These are phyloP conservation scores for Crypturellus tataupa DNA, from an alignment of 2,797 vertebrate species.

Conservation along the genomic window DNA sequence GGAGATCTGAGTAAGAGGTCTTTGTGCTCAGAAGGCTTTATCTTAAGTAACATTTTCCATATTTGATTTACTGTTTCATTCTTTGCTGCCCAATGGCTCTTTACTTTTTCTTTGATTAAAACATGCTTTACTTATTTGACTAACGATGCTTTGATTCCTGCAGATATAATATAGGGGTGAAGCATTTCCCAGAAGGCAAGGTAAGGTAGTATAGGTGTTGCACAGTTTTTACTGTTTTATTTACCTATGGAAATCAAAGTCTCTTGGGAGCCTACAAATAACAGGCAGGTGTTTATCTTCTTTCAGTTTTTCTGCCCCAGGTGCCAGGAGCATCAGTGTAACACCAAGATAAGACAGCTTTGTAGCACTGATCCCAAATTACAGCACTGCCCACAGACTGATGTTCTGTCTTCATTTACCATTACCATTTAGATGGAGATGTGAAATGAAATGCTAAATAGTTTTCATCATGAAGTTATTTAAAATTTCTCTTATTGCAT, in stretches of 20 bases:
- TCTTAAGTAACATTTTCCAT: background rate
- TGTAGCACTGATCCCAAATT: background rate
- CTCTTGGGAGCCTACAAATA: background rate
- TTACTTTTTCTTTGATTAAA: background rate
- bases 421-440: background rate
- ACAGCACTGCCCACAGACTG: background rate
- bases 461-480: background rate
- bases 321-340: background rate
- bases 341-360: background rate
- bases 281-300: background rate
- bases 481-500: background rate
- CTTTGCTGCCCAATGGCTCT: background rate
- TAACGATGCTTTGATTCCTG: background rate
- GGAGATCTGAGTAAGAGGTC: background rate
- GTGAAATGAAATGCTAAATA: background rate
- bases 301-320: background rate
- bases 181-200: background rate
- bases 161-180: background rate
- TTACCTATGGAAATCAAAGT: background rate
- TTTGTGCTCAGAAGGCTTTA: background rate
- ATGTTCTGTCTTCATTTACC: background rate
- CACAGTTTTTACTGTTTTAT: background rate
- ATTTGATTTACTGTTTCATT: background rate
- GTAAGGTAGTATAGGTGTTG: background rate
- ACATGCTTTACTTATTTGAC: background rate